Evolutionary conservation across 1,140 invertebrate genomes (phyloP), one percentile per base, ranked within the genome.

Genomic region (Trachymyrmex septentrionalis): DNA sequence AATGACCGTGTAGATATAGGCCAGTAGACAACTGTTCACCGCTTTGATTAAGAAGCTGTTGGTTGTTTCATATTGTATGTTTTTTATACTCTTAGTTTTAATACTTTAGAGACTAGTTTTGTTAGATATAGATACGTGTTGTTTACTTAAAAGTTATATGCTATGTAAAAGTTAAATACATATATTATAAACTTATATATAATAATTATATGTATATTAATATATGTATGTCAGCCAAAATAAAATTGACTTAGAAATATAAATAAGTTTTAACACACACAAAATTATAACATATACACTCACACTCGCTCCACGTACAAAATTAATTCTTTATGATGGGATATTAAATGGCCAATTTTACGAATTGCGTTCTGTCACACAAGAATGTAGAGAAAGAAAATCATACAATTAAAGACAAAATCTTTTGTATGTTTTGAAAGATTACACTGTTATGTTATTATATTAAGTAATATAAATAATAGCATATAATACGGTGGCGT

Each of bases 311-410:
- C 64, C n/a, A 44, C n/a, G 21, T 12, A 3, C 55, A 66, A 71
- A 78, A 57, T 30, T 77, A 64, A 61, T 30, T 63, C 38, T 53
- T 48, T 16, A 30, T 24, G 7, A 86, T 9, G 16, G 6, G 30
- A 24, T 71, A 55, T 59, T 50, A 61, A 73, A 16, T 69, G 80
- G 80, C 80, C 67, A 82, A 82, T 73, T 82, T 82, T 61, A n/a
- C 30, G 27, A 69, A 19, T 67, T 66, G 38, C 34, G 21, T 66
- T 67, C 34, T 44, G 64, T 67, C n/a, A n/a, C 19, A 21, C 38
- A 48, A 67, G 34, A 67, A 19, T n/a, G n/a, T 66, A 27, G 7
- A 30, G 16, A 66, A n/a, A 14, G 34, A 66, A n/a, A 14, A 19
- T 66, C 30, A 21, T 63, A n/a, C 27, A 2, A 44, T 38, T 67